Evolutionary conservation across 2,888 invertebrate species (phyloP).

Genomic region (Erebia ligea): DNA sequence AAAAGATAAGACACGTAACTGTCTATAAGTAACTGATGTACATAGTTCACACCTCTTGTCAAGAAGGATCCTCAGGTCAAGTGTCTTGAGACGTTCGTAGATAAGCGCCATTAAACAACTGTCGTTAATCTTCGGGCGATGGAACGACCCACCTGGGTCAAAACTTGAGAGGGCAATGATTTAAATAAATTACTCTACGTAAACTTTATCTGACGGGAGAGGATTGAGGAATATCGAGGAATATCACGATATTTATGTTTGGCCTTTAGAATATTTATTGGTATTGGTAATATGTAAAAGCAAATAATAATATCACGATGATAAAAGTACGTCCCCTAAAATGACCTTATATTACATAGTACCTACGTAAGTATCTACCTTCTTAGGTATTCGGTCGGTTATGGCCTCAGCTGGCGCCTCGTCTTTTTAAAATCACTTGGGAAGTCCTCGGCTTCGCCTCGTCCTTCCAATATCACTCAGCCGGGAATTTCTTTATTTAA

Average conservation of each 20-base stretch:
- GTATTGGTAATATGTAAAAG: neutral
- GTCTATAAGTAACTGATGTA: constrained; percentile 1
- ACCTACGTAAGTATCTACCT: too few relatives aligned
- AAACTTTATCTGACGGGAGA: constrained; percentile 14
- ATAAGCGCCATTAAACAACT: constrained; percentile 22
- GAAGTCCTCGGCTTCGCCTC: too few relatives aligned
- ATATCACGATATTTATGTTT: constrained; percentile 13
- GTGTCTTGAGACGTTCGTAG: neutral
- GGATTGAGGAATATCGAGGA: constrained; percentile 1
- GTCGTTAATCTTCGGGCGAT: constrained; percentile 25
- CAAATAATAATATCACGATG: neutral
- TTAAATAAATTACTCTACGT: constrained; percentile 24
- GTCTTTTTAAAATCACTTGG: too few relatives aligned
- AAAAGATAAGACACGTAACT: neutral
- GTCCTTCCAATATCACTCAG: too few relatives aligned
- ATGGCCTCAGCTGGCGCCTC: too few relatives aligned
- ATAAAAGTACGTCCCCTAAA: neutral
- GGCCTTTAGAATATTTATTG: neutral
- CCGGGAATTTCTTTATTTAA: too few relatives aligned
- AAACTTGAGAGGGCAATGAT: constrained; percentile 25
- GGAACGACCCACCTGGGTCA: constrained; percentile 28
- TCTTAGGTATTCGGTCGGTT: too few relatives aligned
- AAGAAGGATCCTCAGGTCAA: constrained; percentile 10
- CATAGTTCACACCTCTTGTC: constrained; percentile 11
- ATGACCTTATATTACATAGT: too few relatives aligned